Base-by-base conservation (phyloP, 2,113 vertebrate genomes). In the Callithrix jacchus region DNA sequence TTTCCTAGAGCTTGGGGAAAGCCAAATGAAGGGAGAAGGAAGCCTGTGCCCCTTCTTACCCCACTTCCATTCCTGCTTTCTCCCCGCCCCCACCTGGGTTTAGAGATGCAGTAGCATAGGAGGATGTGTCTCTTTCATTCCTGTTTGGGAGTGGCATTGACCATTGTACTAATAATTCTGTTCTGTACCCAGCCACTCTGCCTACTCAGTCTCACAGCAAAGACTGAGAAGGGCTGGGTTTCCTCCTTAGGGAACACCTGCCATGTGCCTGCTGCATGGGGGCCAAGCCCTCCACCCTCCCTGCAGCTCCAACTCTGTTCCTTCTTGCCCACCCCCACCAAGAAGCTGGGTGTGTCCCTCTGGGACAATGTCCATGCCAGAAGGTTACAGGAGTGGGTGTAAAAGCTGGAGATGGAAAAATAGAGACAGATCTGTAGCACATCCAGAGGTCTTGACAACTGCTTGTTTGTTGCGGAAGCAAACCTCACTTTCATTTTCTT, bases 141-240 rank as follows among this genome's bases (percentile, higher is more conserved):
- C 68, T 93, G 35, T n/a, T 73, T 32, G 85, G 93, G 95, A 93
- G 96, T 95, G 88, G 85, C 96, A 30, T 1, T 91, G 84, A 88
- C 87, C 95, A 90, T 88, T 97, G 93, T 64, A 92, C 96, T 79
- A 87, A 45, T 73, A 27, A 23, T 32, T 70, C 93, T 83, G 71
- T 42, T 17, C 91, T 54, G 61, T 11, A 25, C 58, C 25, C 3
- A 10, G 54, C 14, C 64, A 40, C 83, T 89, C 80, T 0, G 5
- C 93, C 93, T 73, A 4, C 80, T 89, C 45, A 23, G 27, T 64
- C 71, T 54, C 52, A 17, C 71, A 64, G 52, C 66, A 37, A 71
- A 79, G 73, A 5, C 83, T 10, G 74, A n/a, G 25, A 54, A 83
- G 45, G 82, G 70, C 54, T 54, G 45, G 61, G 76, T 68, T 92